Percentiles rank a stretch among this genome's conserved stretches.
phyloP scores from a whole-genome alignment of 2,888 invertebrate genomes.

The Drosophila algonquin region DNA sequence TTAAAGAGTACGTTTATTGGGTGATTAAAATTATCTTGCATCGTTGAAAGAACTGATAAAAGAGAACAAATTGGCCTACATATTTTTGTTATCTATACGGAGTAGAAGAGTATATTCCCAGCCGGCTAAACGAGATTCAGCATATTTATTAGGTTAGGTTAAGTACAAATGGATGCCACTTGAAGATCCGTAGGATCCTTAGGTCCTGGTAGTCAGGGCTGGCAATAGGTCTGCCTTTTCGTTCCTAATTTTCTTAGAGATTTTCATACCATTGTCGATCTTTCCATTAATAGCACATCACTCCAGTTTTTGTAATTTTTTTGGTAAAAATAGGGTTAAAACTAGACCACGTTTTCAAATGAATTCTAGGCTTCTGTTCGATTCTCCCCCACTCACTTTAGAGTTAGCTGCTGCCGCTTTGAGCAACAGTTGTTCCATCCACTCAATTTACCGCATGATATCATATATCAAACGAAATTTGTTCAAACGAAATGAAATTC shows the following conservation, averaged over 20 bases:
- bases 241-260: too few species aligned
- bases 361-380: not conserved
- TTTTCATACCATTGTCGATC: too few species aligned
- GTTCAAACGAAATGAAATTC: slow-evolving; percentile 23
- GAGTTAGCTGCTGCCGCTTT: not conserved
- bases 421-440: slow-evolving; percentile 6
- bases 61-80: not conserved
- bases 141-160: fast-evolving
- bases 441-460: slow-evolving; percentile 11
- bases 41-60: not conserved
- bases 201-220: too few species aligned
- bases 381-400: not conserved
- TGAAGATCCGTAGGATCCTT: too few species aligned
- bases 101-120: not conserved
- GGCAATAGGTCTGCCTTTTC: too few species aligned
- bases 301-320: not conserved
- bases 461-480: slow-evolving; percentile 14
- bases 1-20: not conserved
- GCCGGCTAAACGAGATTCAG: not conserved
- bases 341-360: not conserved
- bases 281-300: too few species aligned
- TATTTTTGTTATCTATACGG: slow-evolving; percentile 12
- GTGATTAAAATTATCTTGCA: slow-evolving; percentile 7
- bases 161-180: not conserved
- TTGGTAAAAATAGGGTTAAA: too few species aligned